Conservation (phyloP, 2,113 vertebrate genomes). For the Antechinus stuartii region DNA sequence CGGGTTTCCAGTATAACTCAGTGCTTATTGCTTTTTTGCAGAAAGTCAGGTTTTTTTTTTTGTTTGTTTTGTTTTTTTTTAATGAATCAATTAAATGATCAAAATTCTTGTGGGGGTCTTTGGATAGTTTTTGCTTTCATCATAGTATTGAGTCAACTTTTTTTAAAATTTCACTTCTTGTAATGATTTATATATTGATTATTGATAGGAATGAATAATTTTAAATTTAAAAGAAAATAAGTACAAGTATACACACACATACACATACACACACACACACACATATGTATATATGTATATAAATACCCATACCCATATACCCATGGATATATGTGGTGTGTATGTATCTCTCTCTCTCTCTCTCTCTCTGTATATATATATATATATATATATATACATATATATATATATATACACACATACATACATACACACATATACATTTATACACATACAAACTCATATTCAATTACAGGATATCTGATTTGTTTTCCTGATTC, state of each 20-base stretch:
- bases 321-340: background rate
- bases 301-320: accelerated
- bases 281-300: background rate
- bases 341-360: background rate
- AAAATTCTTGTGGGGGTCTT: background rate
- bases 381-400: too few species aligned
- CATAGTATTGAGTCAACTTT: background rate
- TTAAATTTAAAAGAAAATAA: background rate
- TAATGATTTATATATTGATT: background rate
- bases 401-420: too few species aligned
- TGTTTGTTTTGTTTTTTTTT: too few species aligned
- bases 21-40: background rate
- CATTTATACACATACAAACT: background rate
- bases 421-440: too few species aligned
- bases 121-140: background rate
- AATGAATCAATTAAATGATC: background rate
- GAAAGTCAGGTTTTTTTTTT: background rate
- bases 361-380: too few species aligned
- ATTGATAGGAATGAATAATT: background rate
- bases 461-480: background rate
- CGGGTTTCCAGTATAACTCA: background rate
- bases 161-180: background rate
- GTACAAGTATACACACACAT: background rate
- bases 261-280: background rate
- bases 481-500: background rate